Evolutionary conservation across 2,888 invertebrate species (phyloP), one percentile per base, ranked within the genome.

Genomic region (Drosophila lutescens): DNA sequence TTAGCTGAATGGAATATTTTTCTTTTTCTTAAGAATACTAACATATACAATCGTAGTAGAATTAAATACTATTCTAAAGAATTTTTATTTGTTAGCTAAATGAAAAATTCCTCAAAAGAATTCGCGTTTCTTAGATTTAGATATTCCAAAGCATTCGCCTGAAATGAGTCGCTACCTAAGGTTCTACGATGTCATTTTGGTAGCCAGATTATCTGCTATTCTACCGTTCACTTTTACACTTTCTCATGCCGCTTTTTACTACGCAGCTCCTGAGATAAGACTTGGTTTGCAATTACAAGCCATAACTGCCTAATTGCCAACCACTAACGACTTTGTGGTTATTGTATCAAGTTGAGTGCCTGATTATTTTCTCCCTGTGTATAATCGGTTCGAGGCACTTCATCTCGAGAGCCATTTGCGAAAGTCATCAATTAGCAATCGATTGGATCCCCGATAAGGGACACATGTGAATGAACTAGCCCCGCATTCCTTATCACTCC

Each of bases 341-440:
- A 13, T 34, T 9, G 15, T 9, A 9, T 17, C 34, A 5, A 5
- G 12, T 34, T 12, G 12, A 12, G 10, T 12, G 2, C 20, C 40
- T 10, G 41, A 41, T 17, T 12, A 23, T 56, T 49, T 58, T 51
- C 7, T 46, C 23, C 40, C 36, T 5, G 38, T 32, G 36, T 15
- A 46, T 34, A 60, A 62, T 62, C 62, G 61, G 20, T 41, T 40
- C 9, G 4, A n/a, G 41, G 41, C 62, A 63, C 62, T 63, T 17
- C 47, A 49, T 34, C 34, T 63, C 26, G 49, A 63, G 62, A 12
- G 62, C 12, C 30, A 30, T 30, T 12, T 8, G 49, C 62, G n/a
- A 62, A 40, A 34, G 34, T 47, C 47, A 49, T 41, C 61, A 62
- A 60, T 62, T 61, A 49, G 62, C 49, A 17, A 63, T 62, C 62